A percentile compares a stretch with the other conserved stretches of the same genome.
phyloP scores from a whole-genome alignment of 1,140 invertebrate genomes.

The Bombus terrestris region DNA sequence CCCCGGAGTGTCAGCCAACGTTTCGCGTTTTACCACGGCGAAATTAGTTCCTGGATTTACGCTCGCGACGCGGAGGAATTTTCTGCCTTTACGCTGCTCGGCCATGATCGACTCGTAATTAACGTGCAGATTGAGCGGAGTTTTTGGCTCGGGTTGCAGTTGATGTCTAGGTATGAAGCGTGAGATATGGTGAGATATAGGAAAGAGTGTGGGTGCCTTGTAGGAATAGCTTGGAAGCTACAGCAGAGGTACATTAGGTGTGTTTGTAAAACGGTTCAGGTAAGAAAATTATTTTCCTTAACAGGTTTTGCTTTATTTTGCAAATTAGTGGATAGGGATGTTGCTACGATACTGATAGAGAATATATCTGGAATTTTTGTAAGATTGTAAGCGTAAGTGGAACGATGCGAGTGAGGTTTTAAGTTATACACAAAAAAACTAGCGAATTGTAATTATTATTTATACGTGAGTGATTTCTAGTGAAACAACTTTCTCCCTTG shows the following conservation, averaged over 20 bases:
- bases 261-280: no score
- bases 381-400: neutral
- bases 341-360: no score
- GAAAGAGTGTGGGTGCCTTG: no score
- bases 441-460: neutral
- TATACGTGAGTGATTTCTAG: neutral
- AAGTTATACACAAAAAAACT: neutral
- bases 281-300: no score
- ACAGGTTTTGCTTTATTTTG: no score
- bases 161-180: neutral
- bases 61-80: conserved; percentile 45
- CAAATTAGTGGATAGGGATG: no score
- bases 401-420: neutral
- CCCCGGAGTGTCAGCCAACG: conserved; percentile 22
- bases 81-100: conserved; percentile 31
- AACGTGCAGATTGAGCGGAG: conserved; percentile 11
- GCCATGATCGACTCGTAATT: conserved; percentile 30
- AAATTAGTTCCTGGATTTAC: conserved; percentile 51
- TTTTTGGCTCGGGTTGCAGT: conserved; percentile 14
- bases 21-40: conserved; percentile 28
- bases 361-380: neutral
- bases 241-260: no score
- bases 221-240: neutral
- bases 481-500: neutral
- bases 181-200: neutral